Percentiles rank a stretch among this genome's conserved stretches.
These are phyloP conservation scores for Rotaria socialis DNA, from an alignment of 2,888 invertebrate species.

Conservation along the genomic window DNA sequence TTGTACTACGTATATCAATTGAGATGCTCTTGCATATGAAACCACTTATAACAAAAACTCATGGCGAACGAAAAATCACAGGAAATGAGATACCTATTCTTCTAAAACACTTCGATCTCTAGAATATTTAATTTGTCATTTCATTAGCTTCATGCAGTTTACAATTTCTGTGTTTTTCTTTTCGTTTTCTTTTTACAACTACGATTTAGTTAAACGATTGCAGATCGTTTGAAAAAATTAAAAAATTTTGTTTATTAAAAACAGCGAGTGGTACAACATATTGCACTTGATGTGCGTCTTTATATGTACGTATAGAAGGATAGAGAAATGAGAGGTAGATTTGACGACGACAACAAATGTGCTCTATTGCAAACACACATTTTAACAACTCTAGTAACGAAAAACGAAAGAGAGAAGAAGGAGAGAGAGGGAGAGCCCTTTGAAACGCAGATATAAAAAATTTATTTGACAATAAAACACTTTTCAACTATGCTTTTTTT, in stretches of 20 bases:
- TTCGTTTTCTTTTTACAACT: too few species aligned
- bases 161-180: too few species aligned
- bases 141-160: too few species aligned
- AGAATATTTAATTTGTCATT: too few species aligned
- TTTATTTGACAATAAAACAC: slow-evolving; percentile 15
- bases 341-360: neutral
- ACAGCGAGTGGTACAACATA: neutral
- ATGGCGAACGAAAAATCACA: neutral
- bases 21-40: neutral
- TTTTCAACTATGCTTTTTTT: neutral
- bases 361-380: neutral
- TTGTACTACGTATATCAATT: neutral
- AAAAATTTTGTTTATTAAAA: slow-evolving; percentile 4
- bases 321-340: neutral
- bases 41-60: too few species aligned
- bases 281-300: slow-evolving; percentile 9
- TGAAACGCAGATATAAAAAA: neutral
- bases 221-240: too few species aligned
- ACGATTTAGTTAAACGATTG: too few species aligned
- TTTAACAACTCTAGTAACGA: neutral
- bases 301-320: neutral
- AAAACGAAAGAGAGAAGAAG: too few species aligned
- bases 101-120: neutral
- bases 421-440: neutral
- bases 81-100: neutral